Percentiles rank a stretch among this genome's conserved stretches.
phyloP scores from a whole-genome alignment of 1,140 invertebrate genomes.

The Bombus picipes region DNA sequence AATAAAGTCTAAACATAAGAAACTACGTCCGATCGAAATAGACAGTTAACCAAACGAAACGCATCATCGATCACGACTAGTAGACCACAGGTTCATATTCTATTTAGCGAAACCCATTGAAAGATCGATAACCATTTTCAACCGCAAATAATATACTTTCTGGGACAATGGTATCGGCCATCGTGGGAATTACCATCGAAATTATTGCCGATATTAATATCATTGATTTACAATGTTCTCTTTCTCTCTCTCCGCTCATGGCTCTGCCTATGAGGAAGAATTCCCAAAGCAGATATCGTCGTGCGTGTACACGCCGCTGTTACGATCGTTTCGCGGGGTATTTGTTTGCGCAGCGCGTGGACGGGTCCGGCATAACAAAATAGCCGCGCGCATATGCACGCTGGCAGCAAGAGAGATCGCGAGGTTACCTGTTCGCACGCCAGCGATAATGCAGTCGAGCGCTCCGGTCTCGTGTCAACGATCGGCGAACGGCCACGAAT shows the following conservation, averaged over 20 bases:
- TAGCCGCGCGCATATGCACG: constrained; percentile 41
- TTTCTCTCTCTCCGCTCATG: background rate
- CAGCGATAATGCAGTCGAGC: constrained; percentile 70
- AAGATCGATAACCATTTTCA: background rate
- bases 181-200: background rate
- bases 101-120: background rate
- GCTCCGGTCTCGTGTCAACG: constrained; percentile 68
- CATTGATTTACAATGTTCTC: background rate
- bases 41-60: background rate
- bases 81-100: background rate
- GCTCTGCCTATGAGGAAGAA: background rate
- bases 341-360: constrained; percentile 66
- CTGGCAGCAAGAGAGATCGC: constrained; percentile 61
- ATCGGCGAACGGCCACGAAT: constrained; percentile 73
- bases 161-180: background rate
- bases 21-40: background rate
- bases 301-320: constrained; percentile 12
- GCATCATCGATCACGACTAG: background rate
- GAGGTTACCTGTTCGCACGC: constrained; percentile 71
- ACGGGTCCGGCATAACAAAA: constrained; percentile 65
- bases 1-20: background rate
- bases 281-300: constrained; percentile 14
- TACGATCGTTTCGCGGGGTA: constrained; percentile 60
- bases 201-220: constrained; percentile 4
- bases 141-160: background rate